Conservation (phyloP, 2,888 invertebrate genomes). For the Cenopis cana region DNA sequence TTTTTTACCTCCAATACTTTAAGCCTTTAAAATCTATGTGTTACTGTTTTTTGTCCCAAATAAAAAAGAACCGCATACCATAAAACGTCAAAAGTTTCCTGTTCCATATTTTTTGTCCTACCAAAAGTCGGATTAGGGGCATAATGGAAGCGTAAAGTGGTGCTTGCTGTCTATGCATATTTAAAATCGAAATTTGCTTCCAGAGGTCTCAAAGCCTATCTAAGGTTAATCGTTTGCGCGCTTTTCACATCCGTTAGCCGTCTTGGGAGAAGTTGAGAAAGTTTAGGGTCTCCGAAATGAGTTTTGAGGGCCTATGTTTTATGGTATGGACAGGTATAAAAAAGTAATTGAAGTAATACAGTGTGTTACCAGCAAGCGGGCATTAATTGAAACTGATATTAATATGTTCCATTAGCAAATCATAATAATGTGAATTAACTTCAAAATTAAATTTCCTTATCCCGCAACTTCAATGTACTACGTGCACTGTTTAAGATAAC, state of each 20-base stretch:
- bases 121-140: slow-evolving; percentile 24
- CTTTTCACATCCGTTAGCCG: slow-evolving; percentile 12
- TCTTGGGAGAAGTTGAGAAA: slow-evolving; percentile 17
- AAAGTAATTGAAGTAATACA: no score
- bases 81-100: slow-evolving; percentile 15
- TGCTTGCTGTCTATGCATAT: slow-evolving; percentile 34
- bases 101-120: slow-evolving; percentile 28
- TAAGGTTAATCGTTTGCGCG: slow-evolving; percentile 38
- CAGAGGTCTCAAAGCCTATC: slow-evolving; percentile 24
- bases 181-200: slow-evolving; percentile 41
- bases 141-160: slow-evolving; percentile 36
- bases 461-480: no score
- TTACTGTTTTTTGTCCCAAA: no score
- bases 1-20: no score
- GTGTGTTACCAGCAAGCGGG: no score
- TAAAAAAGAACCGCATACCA: not conserved
- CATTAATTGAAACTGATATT: no score
- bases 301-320: not conserved
- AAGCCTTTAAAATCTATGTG: no score
- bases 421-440: no score
- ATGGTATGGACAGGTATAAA: not conserved
- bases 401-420: no score
- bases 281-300: slow-evolving; percentile 1
- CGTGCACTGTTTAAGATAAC: no score
- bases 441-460: no score